Percentiles rank a stretch among this genome's conserved stretches.
phyloP scores from a whole-genome alignment of 2,113 vertebrate species.

The Phyllopteryx taeniolatus region DNA sequence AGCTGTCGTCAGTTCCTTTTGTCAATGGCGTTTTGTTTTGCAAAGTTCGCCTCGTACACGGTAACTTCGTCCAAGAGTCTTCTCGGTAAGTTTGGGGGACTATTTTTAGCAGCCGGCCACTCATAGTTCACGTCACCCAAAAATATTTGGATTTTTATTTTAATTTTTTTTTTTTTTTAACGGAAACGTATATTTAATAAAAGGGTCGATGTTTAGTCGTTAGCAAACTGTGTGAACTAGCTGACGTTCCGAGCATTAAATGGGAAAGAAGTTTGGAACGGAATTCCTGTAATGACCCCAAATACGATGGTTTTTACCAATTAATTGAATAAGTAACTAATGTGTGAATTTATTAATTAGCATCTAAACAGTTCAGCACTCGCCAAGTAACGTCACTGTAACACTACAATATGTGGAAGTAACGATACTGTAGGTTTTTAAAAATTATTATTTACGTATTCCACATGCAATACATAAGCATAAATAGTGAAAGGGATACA shows the following conservation, averaged over 20 bases:
- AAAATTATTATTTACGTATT: no score
- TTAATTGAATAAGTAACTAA: not conserved
- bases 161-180: not conserved
- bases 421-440: no score
- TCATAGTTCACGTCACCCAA: not conserved
- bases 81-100: constrained; percentile 77
- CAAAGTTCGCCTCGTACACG: constrained; percentile 88
- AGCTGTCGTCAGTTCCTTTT: constrained; percentile 88
- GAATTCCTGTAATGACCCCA: not conserved
- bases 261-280: not conserved
- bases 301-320: not conserved
- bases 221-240: not conserved
- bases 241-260: not conserved
- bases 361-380: not conserved
- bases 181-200: not conserved
- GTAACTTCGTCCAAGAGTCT: constrained; percentile 86
- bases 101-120: constrained; percentile 47
- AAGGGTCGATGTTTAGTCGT: not conserved
- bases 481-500: no score
- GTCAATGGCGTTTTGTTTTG: constrained; percentile 94
- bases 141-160: not conserved
- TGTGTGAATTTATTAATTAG: not conserved
- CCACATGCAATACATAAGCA: no score
- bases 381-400: no score
- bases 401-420: no score